Conservation (phyloP, 2,113 vertebrate species). For the Oxygymnocypris stewartii region DNA sequence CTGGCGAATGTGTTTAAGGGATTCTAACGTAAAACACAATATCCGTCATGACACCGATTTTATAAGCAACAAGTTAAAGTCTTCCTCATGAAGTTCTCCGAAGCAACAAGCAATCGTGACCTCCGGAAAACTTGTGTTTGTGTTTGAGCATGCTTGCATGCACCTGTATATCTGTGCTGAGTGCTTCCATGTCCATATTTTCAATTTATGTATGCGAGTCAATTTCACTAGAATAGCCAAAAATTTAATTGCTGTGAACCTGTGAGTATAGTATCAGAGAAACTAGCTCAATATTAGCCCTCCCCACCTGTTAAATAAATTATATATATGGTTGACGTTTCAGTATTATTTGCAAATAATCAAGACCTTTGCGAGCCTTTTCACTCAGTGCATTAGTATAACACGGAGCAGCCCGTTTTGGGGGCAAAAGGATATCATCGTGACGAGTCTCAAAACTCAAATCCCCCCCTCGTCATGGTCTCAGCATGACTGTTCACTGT, state of each 20-base stretch:
- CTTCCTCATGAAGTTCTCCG: slow-evolving; percentile 15
- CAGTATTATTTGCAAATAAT: background rate
- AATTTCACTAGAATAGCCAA: slow-evolving; percentile 3
- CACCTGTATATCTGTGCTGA: slow-evolving; percentile 19
- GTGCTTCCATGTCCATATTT: slow-evolving; percentile 6
- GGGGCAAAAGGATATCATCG: slow-evolving; percentile 19
- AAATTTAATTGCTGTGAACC: background rate
- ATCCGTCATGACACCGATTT: background rate
- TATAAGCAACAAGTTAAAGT: slow-evolving; percentile 1
- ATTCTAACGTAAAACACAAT: background rate
- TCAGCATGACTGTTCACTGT: slow-evolving; percentile 65
- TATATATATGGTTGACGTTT: background rate
- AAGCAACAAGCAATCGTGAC: slow-evolving; percentile 36
- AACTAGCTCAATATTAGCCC: background rate
- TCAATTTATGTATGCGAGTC: background rate
- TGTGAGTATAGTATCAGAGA: background rate
- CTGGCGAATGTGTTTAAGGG: background rate
- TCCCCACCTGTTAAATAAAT: background rate
- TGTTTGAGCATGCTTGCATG: slow-evolving; percentile 28
- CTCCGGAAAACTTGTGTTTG: slow-evolving; percentile 3
- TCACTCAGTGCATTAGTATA: background rate
- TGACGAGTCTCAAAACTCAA: slow-evolving; percentile 43
- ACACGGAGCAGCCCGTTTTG: background rate
- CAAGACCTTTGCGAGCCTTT: background rate
- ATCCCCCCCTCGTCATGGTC: slow-evolving; percentile 44